phyloP scores from a whole-genome alignment of 2,797 vertebrate genomes.

The Spinus olivaceus region DNA sequence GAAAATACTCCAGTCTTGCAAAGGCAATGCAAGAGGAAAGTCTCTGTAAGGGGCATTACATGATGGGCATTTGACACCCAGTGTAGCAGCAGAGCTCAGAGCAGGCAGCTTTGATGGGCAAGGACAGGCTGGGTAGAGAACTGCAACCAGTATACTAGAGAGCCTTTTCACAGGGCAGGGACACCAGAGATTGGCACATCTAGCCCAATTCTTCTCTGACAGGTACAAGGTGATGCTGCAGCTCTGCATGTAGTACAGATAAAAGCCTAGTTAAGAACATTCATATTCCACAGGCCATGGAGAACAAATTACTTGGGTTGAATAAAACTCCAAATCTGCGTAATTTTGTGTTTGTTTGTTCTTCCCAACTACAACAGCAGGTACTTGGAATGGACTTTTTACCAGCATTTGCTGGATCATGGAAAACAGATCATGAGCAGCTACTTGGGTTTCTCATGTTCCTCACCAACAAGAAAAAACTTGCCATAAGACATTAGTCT shows the following conservation, averaged over 20 bases:
- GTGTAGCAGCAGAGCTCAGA: neutral
- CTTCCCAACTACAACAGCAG: neutral
- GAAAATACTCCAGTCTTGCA: neutral
- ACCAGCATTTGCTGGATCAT: neutral
- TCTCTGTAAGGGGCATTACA: accelerated
- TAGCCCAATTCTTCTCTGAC: neutral
- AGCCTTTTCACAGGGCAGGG: neutral
- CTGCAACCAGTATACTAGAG: neutral
- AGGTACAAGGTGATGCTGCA: neutral
- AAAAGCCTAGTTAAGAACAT: neutral
- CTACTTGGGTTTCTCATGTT: neutral
- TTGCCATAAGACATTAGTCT: neutral
- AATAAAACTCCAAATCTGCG: neutral
- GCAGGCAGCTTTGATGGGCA: neutral
- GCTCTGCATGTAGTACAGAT: neutral
- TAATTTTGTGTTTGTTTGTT: neutral
- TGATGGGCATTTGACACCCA: neutral
- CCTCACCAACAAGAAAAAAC: neutral
- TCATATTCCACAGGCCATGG: neutral
- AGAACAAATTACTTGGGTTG: neutral
- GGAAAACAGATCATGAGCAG: neutral
- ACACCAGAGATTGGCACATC: neutral
- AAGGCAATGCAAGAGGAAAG: neutral
- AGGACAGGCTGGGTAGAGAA: neutral
- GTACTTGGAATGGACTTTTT: neutral